phyloP scores from a whole-genome alignment of 1,140 invertebrate genomes.

The Drosophila fuyamai region DNA sequence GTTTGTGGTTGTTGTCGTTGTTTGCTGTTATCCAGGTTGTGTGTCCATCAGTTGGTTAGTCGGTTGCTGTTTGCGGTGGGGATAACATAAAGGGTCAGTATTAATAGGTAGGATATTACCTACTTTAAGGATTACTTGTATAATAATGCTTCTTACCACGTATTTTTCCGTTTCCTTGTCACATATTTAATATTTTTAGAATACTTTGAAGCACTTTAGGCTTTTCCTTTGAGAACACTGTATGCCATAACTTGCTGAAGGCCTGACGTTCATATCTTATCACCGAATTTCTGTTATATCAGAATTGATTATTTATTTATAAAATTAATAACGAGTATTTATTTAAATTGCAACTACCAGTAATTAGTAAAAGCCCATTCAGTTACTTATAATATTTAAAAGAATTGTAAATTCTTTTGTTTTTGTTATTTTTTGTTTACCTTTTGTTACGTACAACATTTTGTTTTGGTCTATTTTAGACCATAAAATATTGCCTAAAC shows the following conservation, averaged over 20 bases:
- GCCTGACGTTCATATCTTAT: too few species aligned
- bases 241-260: too few species aligned
- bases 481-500: constrained; percentile 17
- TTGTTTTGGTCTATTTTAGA: constrained; percentile 69
- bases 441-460: constrained; percentile 24
- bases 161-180: too few species aligned
- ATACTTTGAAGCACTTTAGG: too few species aligned
- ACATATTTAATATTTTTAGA: too few species aligned
- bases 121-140: constrained; percentile 3
- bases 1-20: constrained; percentile 36
- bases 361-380: too few species aligned
- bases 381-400: too few species aligned
- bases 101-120: constrained; percentile 17
- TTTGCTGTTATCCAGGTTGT: constrained; percentile 45
- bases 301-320: too few species aligned
- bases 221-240: too few species aligned
- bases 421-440: constrained; percentile 44
- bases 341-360: too few species aligned
- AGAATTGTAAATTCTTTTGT: not conserved
- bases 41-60: constrained; percentile 58
- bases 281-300: too few species aligned
- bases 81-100: constrained; percentile 40
- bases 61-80: constrained; percentile 63
- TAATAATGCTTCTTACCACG: not conserved
- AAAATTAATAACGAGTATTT: too few species aligned